Evolutionary conservation across 1,140 invertebrate species (phyloP), one percentile per base, ranked within the genome.

Genomic region (Bombus huntii): DNA sequence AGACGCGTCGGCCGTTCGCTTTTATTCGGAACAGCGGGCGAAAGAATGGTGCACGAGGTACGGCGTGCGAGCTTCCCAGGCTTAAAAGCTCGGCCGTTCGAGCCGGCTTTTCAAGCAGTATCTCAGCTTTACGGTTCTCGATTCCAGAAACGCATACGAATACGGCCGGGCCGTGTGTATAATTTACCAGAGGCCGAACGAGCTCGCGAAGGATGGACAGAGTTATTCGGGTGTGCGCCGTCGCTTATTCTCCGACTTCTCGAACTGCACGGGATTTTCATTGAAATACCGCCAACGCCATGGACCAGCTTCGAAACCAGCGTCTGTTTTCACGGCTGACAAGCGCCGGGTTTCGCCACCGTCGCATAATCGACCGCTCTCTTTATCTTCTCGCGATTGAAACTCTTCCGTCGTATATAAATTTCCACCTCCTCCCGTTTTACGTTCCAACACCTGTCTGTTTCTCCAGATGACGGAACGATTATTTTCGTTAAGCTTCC

Each of bases 181-280:
- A 81, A 81, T 81, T 81, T 81, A 81, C 34, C 53, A 39, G n/a
- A 44, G 22, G 28, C 44, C 47, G 44, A 53, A 73, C 80, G 42
- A 39, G 28, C n/a, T 57, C 28, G 3, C 68, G 37, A 73, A 47
- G 47, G 68, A 81, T 81, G 68, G 79, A 81, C 79, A 59, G 79
- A 81, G 66, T 71, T 81, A 71, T 81, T 81, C 79, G 79, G 18
- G 6, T 44, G 68, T 71, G 79, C 31, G 65, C 31, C 44, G 47
- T 25, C 78, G 66, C 79, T 70, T 81, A 71, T 71, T 81, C 79
- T 42, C 42, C 66, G 79, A 28, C 25, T 70, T 25, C 44, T 18
- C n/a, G 12, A 31, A 18, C 13, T 31, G 8, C 31, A 15, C 70
- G 13, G 68, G 4, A 82, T 82, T 82, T 82, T 74, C 57, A 74